A percentile compares a stretch with the other conserved stretches of the same genome.
Evolutionary conservation across 2,797 vertebrate species (phyloP).

Genomic region (Peromyscus eremicus): DNA sequence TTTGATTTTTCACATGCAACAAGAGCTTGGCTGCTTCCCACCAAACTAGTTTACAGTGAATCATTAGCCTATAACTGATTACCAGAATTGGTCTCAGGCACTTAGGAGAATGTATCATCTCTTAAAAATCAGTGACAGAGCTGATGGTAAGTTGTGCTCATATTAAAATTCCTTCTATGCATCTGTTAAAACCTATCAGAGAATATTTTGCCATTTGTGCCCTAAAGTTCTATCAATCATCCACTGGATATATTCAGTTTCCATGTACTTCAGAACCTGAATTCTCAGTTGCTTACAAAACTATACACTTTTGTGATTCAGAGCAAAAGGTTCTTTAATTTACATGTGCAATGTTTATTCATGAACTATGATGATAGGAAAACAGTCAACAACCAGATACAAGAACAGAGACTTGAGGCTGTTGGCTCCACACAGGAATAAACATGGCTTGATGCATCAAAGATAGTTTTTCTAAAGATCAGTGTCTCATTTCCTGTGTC

Average conservation of each 20-base stretch:
- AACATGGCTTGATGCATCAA: constrained; percentile 14
- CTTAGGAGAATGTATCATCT: constrained; percentile 71
- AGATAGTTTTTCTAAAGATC: background rate
- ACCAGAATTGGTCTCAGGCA: constrained; percentile 74
- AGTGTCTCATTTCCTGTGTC: background rate
- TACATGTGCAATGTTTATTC: background rate
- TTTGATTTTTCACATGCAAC: background rate
- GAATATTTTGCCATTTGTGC: constrained; percentile 41
- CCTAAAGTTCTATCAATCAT: background rate
- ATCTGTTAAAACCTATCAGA: background rate
- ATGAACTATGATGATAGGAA: background rate
- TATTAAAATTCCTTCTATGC: background rate
- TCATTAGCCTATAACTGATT: background rate
- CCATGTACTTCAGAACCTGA: constrained; percentile 32
- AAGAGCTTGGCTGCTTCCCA: background rate
- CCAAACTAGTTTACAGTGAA: background rate
- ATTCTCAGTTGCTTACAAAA: constrained; percentile 51
- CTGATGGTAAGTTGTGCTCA: constrained; percentile 53
- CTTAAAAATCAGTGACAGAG: background rate
- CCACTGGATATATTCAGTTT: background rate
- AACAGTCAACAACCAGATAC: background rate
- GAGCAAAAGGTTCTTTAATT: background rate
- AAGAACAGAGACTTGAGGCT: background rate
- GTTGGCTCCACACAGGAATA: background rate
- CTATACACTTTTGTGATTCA: constrained; percentile 22